A percentile compares a stretch with the other conserved stretches of the same genome.
phyloP scores from a whole-genome alignment of 2,888 invertebrate species.

The Zygaena filipendulae region DNA sequence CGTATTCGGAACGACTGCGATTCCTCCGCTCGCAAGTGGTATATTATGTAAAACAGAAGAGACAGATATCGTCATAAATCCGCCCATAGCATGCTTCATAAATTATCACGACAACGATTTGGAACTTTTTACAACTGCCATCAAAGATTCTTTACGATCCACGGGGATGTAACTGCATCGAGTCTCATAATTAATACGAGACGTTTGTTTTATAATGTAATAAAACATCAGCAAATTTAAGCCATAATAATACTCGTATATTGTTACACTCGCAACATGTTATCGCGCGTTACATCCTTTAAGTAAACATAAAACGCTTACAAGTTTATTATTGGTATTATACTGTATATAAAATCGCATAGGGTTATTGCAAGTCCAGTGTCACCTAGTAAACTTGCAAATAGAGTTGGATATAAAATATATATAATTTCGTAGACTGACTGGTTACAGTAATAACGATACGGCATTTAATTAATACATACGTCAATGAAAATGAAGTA shows the following conservation, averaged over 20 bases:
- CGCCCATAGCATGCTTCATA: conserved; percentile 63
- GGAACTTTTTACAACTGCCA: conserved; percentile 64
- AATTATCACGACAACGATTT: conserved; percentile 66
- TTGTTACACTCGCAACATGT: conserved; percentile 29
- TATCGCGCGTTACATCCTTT: conserved; percentile 33
- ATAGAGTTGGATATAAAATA: conserved; percentile 29
- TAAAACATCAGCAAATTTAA: conserved; percentile 57
- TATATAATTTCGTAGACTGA: too few relatives aligned
- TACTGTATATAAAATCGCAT: too few relatives aligned
- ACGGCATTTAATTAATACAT: conserved; percentile 36
- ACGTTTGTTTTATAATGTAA: conserved; percentile 65
- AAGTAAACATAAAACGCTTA: conserved; percentile 44
- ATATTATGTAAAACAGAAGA: conserved; percentile 17
- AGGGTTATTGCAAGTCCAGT: background rate
- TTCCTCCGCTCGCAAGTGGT: conserved; percentile 4
- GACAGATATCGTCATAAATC: conserved; percentile 50
- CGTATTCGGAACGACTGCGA: conserved; percentile 25
- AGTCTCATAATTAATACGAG: conserved; percentile 62
- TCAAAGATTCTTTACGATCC: conserved; percentile 63
- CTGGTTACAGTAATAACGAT: conserved; percentile 30
- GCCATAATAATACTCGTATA: conserved; percentile 38
- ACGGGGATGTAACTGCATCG: conserved; percentile 52
- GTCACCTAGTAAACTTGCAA: conserved; percentile 20
- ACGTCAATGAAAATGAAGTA: too few relatives aligned
- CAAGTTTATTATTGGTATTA: too few relatives aligned